Percentiles rank a stretch among this genome's conserved stretches.
Evolutionary conservation across 2,888 invertebrate species (phyloP).

Genomic region (Chrysolina americana): DNA sequence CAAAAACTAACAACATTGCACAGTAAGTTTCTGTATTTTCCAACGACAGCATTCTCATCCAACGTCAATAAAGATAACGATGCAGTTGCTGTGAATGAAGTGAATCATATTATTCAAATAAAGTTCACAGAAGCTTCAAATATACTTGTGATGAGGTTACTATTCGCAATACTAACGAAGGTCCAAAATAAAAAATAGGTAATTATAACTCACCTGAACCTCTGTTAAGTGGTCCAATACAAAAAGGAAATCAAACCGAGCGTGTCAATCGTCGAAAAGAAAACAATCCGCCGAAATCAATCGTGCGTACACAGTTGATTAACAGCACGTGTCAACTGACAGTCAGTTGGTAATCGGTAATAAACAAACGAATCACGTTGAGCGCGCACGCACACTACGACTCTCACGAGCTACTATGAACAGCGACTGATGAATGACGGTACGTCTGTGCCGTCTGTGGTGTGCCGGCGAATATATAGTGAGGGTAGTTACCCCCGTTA

Average conservation of each 20-base stretch:
- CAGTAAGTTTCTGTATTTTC: too few species aligned
- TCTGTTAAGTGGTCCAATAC: background rate
- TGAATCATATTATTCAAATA: too few species aligned
- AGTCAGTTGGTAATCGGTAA: conserved; percentile 42
- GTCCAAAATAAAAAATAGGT: background rate
- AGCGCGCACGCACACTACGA: conserved; percentile 32
- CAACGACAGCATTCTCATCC: too few species aligned
- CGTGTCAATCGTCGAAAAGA: conserved; percentile 20
- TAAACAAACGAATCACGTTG: conserved; percentile 35
- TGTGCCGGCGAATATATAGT: conserved; percentile 30
- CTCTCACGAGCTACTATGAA: background rate
- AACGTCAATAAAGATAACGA: too few species aligned
- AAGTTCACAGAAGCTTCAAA: background rate
- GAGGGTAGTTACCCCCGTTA: conserved; percentile 33
- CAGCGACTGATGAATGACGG: conserved; percentile 29
- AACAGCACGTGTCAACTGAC: conserved; percentile 45
- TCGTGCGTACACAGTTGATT: conserved; percentile 28
- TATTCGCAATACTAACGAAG: background rate
- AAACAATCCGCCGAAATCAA: conserved; percentile 34
- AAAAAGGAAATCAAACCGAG: background rate
- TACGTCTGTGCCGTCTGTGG: background rate
- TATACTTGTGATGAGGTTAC: too few species aligned
- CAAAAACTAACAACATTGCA: too few species aligned
- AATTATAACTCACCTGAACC: conserved; percentile 1
- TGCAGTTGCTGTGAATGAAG: too few species aligned